Conservation (phyloP, 1,140 invertebrate species). For the Meloidogyne exigua region DNA sequence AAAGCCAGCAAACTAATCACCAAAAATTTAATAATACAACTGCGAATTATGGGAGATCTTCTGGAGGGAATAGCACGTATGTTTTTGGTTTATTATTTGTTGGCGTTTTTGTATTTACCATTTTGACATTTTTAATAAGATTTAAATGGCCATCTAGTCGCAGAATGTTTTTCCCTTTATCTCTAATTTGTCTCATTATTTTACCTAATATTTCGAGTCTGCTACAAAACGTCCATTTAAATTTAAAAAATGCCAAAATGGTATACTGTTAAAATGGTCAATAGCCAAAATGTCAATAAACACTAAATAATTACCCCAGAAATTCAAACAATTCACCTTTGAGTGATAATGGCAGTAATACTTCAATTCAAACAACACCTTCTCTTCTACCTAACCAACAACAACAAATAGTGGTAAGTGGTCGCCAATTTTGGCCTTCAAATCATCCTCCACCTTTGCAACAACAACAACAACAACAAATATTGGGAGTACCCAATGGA, state of each 20-base stretch:
- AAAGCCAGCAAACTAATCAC: background rate
- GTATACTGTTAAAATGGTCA: background rate
- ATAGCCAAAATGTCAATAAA: background rate
- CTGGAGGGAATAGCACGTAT: constrained; percentile 20
- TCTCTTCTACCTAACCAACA: background rate
- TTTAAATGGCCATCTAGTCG: too few species aligned
- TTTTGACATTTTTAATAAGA: constrained; percentile 13
- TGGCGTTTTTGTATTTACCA: background rate
- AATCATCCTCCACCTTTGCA: background rate
- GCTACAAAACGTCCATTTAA: too few species aligned
- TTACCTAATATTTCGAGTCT: too few species aligned
- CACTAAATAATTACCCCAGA: background rate
- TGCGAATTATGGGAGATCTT: background rate
- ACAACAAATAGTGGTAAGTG: constrained; percentile 8
- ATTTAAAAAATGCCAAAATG: background rate
- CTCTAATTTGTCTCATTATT: too few species aligned
- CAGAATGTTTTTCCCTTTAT: too few species aligned
- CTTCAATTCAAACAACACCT: background rate
- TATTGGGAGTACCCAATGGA: background rate
- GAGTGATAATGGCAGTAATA: constrained; percentile 15
- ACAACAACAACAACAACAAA: background rate
- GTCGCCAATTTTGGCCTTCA: constrained; percentile 1
- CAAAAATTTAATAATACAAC: background rate
- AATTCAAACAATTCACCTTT: constrained; percentile 19
- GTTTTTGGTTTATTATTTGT: background rate